These are phyloP conservation scores for Drosophila parabipectinata DNA, from an alignment of 1,140 invertebrate genomes.

Conservation along the genomic window DNA sequence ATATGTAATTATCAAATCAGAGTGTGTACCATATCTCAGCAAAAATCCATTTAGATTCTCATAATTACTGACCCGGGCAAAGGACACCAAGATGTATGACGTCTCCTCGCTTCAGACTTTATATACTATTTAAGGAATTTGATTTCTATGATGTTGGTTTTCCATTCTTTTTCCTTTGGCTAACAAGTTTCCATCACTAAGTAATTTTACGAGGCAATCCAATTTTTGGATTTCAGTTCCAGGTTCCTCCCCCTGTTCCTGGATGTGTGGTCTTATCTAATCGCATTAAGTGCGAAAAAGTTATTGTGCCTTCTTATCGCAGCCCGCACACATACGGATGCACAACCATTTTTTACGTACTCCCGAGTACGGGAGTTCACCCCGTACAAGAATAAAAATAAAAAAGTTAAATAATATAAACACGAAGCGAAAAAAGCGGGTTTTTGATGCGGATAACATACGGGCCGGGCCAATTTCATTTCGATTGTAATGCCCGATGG, in stretches of 20 bases:
- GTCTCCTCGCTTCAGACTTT: not conserved
- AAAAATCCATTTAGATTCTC: conserved; percentile 19
- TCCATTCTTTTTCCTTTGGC: not conserved
- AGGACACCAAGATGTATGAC: not conserved
- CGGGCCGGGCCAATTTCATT: conserved; percentile 76
- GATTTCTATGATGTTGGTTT: conserved; percentile 4
- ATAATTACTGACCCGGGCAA: conserved; percentile 48
- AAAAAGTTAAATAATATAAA: conserved; percentile 76
- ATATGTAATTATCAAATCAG: conserved; percentile 63
- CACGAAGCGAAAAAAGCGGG: conserved; percentile 62
- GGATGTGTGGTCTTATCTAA: conserved; percentile 52
- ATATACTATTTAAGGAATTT: not conserved
- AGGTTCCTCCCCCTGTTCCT: conserved; percentile 19
- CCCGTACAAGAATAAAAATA: conserved; percentile 49
- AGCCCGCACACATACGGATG: conserved; percentile 42
- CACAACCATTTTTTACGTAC: conserved; percentile 40
- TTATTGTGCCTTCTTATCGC: conserved; percentile 52
- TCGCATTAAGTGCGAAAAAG: conserved; percentile 53
- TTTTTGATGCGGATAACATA: conserved; percentile 37
- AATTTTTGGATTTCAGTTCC: conserved; percentile 57
- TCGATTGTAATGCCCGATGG: conserved; percentile 29
- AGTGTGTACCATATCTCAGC: not conserved
- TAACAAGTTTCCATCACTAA: conserved; percentile 10
- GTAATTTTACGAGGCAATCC: conserved; percentile 20
- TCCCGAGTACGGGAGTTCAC: conserved; percentile 14